Conservation (phyloP, 1,140 invertebrate species). For the Zaprionus gabonicus region DNA sequence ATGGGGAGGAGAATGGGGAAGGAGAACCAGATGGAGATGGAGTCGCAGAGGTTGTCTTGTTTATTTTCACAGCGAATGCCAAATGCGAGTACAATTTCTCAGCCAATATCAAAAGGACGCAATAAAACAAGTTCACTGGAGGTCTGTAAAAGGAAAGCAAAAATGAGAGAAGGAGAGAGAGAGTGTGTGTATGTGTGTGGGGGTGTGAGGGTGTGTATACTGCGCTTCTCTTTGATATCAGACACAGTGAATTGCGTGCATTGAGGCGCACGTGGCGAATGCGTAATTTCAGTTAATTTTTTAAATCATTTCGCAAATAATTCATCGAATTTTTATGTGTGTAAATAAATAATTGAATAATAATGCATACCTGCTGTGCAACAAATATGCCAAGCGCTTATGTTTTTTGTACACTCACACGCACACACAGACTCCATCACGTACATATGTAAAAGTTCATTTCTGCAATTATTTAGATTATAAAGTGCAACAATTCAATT, state of each 20-base stretch:
- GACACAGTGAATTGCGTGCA: background rate
- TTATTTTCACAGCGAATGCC: slow-evolving; percentile 1
- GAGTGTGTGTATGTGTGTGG: background rate
- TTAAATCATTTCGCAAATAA: slow-evolving; percentile 24
- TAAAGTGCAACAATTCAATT: slow-evolving; percentile 29
- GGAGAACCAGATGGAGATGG: background rate
- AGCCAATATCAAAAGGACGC: slow-evolving; percentile 1
- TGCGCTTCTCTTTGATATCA: slow-evolving; percentile 6
- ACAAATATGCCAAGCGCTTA: background rate
- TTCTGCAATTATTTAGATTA: slow-evolving; percentile 36
- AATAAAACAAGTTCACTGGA: slow-evolving; percentile 1
- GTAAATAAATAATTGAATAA: slow-evolving; percentile 50
- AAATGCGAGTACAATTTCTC: background rate
- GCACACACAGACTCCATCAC: slow-evolving; percentile 3
- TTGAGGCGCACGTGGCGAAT: slow-evolving; percentile 26
- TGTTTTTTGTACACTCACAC: slow-evolving; percentile 1
- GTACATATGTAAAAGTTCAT: background rate
- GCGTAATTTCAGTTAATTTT: slow-evolving; percentile 33
- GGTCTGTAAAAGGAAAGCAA: background rate
- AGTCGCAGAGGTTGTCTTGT: slow-evolving; percentile 1
- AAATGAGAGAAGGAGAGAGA: background rate
- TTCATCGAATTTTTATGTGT: slow-evolving; percentile 32
- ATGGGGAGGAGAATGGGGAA: background rate
- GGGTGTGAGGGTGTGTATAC: background rate
- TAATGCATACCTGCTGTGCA: slow-evolving; percentile 24